Evolutionary conservation across 2,113 vertebrate species (phyloP).

Genomic region (Apteryx owenii): DNA sequence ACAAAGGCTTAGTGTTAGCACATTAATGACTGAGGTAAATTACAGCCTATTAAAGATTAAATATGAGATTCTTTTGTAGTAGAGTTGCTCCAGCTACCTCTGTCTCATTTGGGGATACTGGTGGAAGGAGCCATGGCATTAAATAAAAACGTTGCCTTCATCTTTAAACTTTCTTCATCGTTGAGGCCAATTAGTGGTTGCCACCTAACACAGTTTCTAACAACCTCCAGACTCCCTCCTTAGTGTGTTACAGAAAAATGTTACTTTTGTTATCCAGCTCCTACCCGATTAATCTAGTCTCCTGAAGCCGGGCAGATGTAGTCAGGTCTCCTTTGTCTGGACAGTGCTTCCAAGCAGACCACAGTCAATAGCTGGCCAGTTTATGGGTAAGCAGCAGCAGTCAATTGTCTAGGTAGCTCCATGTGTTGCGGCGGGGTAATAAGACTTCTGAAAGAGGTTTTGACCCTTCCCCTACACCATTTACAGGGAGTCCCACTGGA

Average conservation of each 20-base stretch:
- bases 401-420: neutral
- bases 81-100: neutral
- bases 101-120: neutral
- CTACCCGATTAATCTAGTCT: neutral
- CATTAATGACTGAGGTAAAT: neutral
- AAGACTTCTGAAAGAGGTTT: neutral
- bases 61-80: neutral
- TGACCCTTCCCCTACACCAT: neutral
- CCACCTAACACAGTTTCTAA: neutral
- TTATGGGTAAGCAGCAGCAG: neutral
- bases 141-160: neutral
- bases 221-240: neutral
- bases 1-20: neutral
- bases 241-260: neutral
- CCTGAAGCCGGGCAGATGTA: neutral
- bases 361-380: neutral
- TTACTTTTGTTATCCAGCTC: neutral
- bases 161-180: neutral
- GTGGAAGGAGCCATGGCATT: neutral
- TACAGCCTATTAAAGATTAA: neutral
- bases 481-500: neutral
- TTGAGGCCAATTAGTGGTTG: neutral
- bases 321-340: neutral
- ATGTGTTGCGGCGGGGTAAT: neutral
- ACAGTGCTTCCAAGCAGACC: neutral